These are phyloP conservation scores for Leucophenga maculata DNA, from an alignment of 2,888 invertebrate genomes.

Conservation along the genomic window DNA sequence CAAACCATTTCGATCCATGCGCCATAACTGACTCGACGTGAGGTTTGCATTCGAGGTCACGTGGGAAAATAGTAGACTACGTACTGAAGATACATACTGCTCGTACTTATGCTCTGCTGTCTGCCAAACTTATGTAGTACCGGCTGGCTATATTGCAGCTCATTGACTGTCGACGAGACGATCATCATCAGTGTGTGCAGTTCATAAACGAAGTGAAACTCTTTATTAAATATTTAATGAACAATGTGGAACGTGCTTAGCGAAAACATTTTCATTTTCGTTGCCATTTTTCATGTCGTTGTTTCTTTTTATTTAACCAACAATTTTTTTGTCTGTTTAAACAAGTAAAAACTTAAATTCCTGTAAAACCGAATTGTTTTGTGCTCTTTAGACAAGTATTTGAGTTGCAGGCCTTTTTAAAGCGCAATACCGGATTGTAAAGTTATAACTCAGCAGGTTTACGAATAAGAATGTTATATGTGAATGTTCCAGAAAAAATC, in stretches of 20 bases:
- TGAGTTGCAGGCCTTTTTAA: too few relatives aligned
- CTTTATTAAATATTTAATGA: conserved; percentile 34
- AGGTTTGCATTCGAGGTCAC: conserved; percentile 63
- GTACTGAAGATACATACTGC: conserved; percentile 14
- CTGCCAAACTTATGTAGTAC: conserved; percentile 18
- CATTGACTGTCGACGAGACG: conserved; percentile 21
- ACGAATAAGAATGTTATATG: too few relatives aligned
- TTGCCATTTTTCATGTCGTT: conserved; percentile 7
- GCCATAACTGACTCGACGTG: conserved; percentile 45
- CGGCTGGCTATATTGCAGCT: neutral
- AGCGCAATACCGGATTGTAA: too few relatives aligned
- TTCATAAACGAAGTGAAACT: conserved; percentile 41
- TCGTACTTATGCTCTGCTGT: conserved; percentile 36
- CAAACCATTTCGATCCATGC: neutral
- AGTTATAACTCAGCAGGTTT: too few relatives aligned
- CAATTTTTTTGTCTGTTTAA: conserved; percentile 41
- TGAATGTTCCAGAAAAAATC: too few relatives aligned
- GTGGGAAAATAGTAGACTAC: conserved; percentile 46
- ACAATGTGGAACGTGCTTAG: conserved; percentile 13
- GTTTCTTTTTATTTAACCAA: conserved; percentile 18
- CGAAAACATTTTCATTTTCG: conserved; percentile 14
- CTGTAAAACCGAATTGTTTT: too few relatives aligned
- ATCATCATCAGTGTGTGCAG: conserved; percentile 24
- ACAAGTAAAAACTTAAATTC: conserved; percentile 14
- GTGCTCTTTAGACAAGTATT: too few relatives aligned